A percentile compares a stretch with the other conserved stretches of the same genome.
Conservation (phyloP, 2,797 vertebrate species). For the Trematomus bernacchii region DNA sequence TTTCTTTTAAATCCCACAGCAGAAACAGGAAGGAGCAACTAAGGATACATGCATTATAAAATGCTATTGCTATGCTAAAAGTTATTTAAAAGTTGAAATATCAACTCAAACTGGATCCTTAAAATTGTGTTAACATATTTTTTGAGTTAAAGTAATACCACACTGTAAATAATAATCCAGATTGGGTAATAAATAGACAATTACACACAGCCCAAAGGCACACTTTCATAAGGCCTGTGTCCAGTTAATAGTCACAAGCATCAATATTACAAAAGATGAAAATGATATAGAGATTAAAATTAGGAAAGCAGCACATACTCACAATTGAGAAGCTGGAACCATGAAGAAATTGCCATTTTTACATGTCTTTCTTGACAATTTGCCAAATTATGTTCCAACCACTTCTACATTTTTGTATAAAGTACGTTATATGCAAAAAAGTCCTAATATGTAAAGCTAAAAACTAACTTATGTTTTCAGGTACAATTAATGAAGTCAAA, state of each 20-base stretch:
- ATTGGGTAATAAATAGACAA: too few species aligned
- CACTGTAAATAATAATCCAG: neutral
- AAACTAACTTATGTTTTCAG: too few species aligned
- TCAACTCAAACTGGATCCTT: neutral
- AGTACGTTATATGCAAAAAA: too few species aligned
- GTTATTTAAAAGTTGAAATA: neutral
- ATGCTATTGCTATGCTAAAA: too few species aligned
- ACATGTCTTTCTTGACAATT: neutral
- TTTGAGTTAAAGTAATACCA: neutral
- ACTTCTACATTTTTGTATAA: too few species aligned
- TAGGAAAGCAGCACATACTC: neutral
- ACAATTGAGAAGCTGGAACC: neutral
- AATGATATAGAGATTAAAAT: neutral
- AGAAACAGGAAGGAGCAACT: neutral
- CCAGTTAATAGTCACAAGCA: neutral
- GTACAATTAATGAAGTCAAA: too few species aligned
- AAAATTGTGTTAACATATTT: neutral
- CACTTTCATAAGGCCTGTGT: too few species aligned
- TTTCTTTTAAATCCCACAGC: constrained; percentile 2
- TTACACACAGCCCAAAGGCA: too few species aligned
- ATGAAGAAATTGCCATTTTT: neutral
- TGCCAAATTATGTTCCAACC: too few species aligned
- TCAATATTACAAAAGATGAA: neutral
- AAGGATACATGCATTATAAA: neutral
- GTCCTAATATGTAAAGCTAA: too few species aligned